These are phyloP conservation scores for Drosophila nasuta DNA, from an alignment of 1,140 invertebrate species.

Conservation along the genomic window DNA sequence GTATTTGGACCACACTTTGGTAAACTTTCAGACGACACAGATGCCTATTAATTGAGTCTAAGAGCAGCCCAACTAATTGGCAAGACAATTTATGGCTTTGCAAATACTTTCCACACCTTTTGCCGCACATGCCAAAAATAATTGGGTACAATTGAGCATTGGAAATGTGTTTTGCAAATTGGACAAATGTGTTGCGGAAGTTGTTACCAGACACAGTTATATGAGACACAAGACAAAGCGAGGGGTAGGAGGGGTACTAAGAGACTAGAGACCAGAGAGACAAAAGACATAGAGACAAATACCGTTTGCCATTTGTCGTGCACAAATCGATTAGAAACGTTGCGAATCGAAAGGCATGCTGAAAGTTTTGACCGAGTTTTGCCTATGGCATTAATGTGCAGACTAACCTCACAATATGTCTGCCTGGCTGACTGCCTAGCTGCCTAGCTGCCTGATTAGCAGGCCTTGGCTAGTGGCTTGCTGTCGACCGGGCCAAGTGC, in stretches of 20 bases:
- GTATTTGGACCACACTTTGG: slow-evolving; percentile 7
- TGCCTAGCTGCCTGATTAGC: slow-evolving; percentile 34
- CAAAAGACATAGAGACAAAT: slow-evolving; percentile 40
- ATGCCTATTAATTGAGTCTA: slow-evolving; percentile 56
- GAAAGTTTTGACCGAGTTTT: slow-evolving; percentile 50
- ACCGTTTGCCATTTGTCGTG: slow-evolving; percentile 54
- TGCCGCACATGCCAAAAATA: slow-evolving; percentile 65
- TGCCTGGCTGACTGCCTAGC: slow-evolving; percentile 19
- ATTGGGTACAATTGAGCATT: slow-evolving; percentile 76
- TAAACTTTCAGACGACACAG: slow-evolving; percentile 11
- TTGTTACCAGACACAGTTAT: slow-evolving; percentile 55
- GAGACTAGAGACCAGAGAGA: slow-evolving; percentile 24
- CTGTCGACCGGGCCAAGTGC: neutral
- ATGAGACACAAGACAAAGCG: slow-evolving; percentile 5
- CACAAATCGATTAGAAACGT: slow-evolving; percentile 43
- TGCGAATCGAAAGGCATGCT: slow-evolving; percentile 36
- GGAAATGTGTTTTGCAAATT: slow-evolving; percentile 69
- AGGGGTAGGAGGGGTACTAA: neutral
- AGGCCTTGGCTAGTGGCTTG: slow-evolving; percentile 5
- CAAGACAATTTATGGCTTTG: slow-evolving; percentile 67
- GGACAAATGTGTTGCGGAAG: slow-evolving; percentile 79
- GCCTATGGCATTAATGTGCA: slow-evolving; percentile 49
- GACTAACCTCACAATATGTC: slow-evolving; percentile 12
- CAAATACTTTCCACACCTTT: slow-evolving; percentile 77
- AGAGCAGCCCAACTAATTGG: slow-evolving; percentile 57